A percentile compares a stretch with the other conserved stretches of the same genome.
Conservation (phyloP, 1,140 invertebrate species). For the Scaptodrosophila lebanonensis region DNA sequence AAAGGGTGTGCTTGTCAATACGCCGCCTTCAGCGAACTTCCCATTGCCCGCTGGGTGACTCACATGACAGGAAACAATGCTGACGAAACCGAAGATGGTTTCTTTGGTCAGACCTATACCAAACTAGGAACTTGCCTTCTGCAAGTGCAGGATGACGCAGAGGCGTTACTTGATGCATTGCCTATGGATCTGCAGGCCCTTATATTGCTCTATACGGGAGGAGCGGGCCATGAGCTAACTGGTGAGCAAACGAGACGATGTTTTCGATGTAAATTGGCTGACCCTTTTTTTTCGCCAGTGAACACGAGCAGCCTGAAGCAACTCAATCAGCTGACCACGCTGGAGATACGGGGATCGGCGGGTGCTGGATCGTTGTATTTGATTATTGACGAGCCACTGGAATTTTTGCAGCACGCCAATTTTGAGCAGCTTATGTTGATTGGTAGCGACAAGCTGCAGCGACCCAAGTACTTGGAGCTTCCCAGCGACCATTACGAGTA, state of each 20-base stretch:
- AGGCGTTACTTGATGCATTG: conserved; percentile 77
- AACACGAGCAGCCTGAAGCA: conserved; percentile 78
- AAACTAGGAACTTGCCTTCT: conserved; percentile 81
- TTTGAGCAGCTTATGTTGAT: conserved; percentile 74
- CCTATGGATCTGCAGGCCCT: conserved; percentile 80
- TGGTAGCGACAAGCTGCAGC: conserved; percentile 63
- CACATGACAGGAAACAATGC: conserved; percentile 40
- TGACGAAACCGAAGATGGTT: conserved; percentile 40
- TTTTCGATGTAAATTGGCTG: background rate
- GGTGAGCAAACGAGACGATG: conserved; percentile 29
- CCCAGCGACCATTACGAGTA: conserved; percentile 65
- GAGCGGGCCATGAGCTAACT: conserved; percentile 60
- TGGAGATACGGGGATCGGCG: conserved; percentile 80
- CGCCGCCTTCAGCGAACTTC: conserved; percentile 77
- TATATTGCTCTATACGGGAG: conserved; percentile 78
- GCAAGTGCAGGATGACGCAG: conserved; percentile 77
- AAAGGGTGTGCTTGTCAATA: conserved; percentile 78
- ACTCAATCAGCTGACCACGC: conserved; percentile 79
- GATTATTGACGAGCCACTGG: conserved; percentile 76
- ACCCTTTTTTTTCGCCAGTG: conserved; percentile 56
- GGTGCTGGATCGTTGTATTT: conserved; percentile 61
- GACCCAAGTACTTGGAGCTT: conserved; percentile 57
- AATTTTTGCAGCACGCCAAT: conserved; percentile 77
- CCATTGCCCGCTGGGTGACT: conserved; percentile 78
- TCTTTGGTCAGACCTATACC: conserved; percentile 73